These are phyloP conservation scores for Heterocephalus glaber DNA, from an alignment of 2,113 vertebrate species.

Conservation along the genomic window DNA sequence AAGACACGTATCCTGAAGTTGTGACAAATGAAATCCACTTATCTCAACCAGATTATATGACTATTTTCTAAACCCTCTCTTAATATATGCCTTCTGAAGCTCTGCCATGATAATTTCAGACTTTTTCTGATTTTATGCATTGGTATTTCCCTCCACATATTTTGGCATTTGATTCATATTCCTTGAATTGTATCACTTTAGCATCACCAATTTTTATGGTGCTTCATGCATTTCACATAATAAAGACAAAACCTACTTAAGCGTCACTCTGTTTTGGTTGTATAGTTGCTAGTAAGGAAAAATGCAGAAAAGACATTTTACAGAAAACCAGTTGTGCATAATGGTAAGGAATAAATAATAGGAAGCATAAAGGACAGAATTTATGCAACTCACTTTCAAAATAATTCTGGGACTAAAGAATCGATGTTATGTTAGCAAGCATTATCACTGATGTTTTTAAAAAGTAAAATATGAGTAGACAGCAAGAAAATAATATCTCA, in stretches of 20 bases:
- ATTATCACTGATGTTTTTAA: not conserved
- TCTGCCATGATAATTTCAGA: constrained; percentile 53
- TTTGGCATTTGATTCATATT: constrained; percentile 69
- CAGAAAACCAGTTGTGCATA: not conserved
- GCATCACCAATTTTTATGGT: constrained; percentile 27
- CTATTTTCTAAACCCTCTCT: constrained; percentile 62
- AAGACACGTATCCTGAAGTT: constrained; percentile 59
- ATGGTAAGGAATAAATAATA: not conserved
- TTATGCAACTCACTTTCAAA: not conserved
- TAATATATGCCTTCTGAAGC: constrained; percentile 53
- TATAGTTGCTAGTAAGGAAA: not conserved
- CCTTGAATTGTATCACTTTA: constrained; percentile 56
- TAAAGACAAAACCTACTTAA: constrained; percentile 46
- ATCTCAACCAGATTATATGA: constrained; percentile 65
- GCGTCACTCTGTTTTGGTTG: not conserved
- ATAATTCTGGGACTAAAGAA: not conserved
- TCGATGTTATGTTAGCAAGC: not conserved
- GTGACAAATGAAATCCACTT: constrained; percentile 74
- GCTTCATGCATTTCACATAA: constrained; percentile 42
- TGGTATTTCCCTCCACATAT: constrained; percentile 26
- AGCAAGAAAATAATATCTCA: not conserved
- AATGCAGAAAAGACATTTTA: not conserved
- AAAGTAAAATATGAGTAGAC: not conserved
- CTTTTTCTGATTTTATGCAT: constrained; percentile 33
- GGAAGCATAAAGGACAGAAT: not conserved